Percentiles rank a stretch among this genome's conserved stretches.
Conservation (phyloP, 2,113 vertebrate genomes). For the Lethenteron camtschaticum region DNA sequence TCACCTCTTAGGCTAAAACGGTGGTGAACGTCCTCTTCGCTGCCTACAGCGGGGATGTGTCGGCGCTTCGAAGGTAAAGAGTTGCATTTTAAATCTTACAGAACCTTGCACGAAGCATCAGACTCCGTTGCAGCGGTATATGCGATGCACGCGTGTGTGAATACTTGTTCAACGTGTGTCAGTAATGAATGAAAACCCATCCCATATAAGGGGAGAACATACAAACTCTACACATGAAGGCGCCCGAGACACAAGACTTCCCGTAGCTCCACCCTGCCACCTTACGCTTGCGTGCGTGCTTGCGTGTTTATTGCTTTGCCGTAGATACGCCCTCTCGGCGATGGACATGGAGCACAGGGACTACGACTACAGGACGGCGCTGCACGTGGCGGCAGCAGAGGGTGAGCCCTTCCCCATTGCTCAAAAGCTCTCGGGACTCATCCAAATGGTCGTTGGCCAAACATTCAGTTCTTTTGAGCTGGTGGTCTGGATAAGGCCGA, state of each 20-base stretch:
- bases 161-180: too few species aligned
- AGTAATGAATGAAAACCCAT: too few species aligned
- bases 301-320: background rate
- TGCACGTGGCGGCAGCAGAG: constrained; percentile 49
- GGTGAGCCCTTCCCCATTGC: constrained; percentile 21
- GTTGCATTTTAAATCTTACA: background rate
- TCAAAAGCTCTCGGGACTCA: background rate
- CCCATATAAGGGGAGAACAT: too few species aligned
- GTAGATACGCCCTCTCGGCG: constrained; percentile 48
- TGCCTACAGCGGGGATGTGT: constrained; percentile 51
- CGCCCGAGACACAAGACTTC: too few species aligned
- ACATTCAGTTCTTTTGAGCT: background rate
- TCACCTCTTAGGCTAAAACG: constrained; percentile 37
- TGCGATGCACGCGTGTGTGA: too few species aligned
- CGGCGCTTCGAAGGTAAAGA: constrained; percentile 45
- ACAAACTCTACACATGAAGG: too few species aligned
- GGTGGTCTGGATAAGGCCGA: background rate
- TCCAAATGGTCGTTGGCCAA: background rate
- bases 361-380: constrained; percentile 44
- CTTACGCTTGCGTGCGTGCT: too few species aligned
- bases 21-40: constrained; percentile 56
- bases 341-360: constrained; percentile 55
- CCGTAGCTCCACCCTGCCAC: too few species aligned
- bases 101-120: background rate
- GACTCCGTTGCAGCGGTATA: too few species aligned